A percentile compares a stretch with the other conserved stretches of the same genome.
phyloP scores from a whole-genome alignment of 2,797 vertebrate genomes.

The Neosalanx taihuensis region DNA sequence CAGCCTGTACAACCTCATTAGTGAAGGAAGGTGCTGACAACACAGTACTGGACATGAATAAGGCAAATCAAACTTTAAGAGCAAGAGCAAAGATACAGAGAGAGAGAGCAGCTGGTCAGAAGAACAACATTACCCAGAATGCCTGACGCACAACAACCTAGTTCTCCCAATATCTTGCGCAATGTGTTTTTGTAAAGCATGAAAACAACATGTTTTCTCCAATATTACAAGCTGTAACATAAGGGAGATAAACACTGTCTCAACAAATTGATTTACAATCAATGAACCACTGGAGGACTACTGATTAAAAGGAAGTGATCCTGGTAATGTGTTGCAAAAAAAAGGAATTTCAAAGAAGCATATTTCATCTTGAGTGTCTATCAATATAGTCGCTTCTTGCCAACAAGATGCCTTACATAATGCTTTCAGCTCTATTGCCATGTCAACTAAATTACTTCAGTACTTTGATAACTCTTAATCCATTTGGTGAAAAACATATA shows the following conservation, averaged over 20 bases:
- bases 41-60: slow-evolving; percentile 36
- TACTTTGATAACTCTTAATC: slow-evolving; percentile 47
- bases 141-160: not conserved
- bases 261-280: slow-evolving; percentile 18
- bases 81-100: slow-evolving; percentile 19
- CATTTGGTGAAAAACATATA: slow-evolving; percentile 60
- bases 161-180: slow-evolving; percentile 28
- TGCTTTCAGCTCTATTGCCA: slow-evolving; percentile 59
- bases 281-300: not conserved
- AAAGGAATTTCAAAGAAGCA: slow-evolving; percentile 36
- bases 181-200: slow-evolving; percentile 31
- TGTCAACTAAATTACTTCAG: slow-evolving; percentile 49
- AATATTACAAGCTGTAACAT: not conserved
- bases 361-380: slow-evolving; percentile 23
- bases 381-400: slow-evolving; percentile 37
- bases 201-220: slow-evolving; percentile 14
- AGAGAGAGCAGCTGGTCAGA: slow-evolving; percentile 21
- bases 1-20: slow-evolving; percentile 26
- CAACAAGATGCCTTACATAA: slow-evolving; percentile 64
- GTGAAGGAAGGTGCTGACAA: slow-evolving; percentile 1
- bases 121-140: not conserved
- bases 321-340: slow-evolving; percentile 32
- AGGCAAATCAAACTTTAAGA: slow-evolving; percentile 40
- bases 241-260: not conserved
- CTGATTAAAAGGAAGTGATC: slow-evolving; percentile 17